Evolutionary conservation across 2,113 vertebrate species (phyloP), one percentile per base, ranked within the genome.

Genomic region (Tychaedon coryphoeus): DNA sequence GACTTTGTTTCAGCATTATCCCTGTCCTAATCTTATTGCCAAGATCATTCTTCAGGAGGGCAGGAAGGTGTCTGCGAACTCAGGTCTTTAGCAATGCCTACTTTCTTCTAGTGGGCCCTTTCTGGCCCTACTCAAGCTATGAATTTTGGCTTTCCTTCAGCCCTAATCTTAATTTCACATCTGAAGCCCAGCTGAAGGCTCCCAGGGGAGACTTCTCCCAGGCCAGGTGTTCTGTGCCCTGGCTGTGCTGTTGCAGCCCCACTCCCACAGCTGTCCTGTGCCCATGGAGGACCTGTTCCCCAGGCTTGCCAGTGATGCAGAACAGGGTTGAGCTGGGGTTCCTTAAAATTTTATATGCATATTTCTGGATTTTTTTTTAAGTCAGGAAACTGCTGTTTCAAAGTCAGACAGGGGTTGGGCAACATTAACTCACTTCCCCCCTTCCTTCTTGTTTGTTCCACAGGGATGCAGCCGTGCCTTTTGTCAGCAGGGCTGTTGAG

Each of bases 391-490:
- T 23, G 19, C n/a, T 64, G 2, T 62, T 84, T 73, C 25, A 10
- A 28, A 84, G 31, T 60, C 0, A 1, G 31, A 14, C 10, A 18
- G 43, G 25, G 33, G 12, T 53, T 53, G 72, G 43, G 24, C 47
- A 51, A 6, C 7, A 18, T 67, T 17, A 43, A 24, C 11, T 80
- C 2, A 0, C n/a, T 88, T 86, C 58, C 2, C 18, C 23, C 18
- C 24, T 56, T 81, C n/a, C 28, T 90, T 45, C 66, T 50, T 0
- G 0, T 24, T 40, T 0, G 0, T 47, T 66, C 40, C 6, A 7
- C 0, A 8, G 40, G 47, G 20, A 12, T 38, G 26, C 47, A 73
- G 23, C 47, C 0, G 0, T 72, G 42, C 40, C 51, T 64, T 61
- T 64, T 10, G 5, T 48, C 36, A 56, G n/a, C 45, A 8, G 38